Percentiles rank a stretch among this genome's conserved stretches.
phyloP scores from a whole-genome alignment of 2,113 vertebrate species.

The Myotis brandtii region DNA sequence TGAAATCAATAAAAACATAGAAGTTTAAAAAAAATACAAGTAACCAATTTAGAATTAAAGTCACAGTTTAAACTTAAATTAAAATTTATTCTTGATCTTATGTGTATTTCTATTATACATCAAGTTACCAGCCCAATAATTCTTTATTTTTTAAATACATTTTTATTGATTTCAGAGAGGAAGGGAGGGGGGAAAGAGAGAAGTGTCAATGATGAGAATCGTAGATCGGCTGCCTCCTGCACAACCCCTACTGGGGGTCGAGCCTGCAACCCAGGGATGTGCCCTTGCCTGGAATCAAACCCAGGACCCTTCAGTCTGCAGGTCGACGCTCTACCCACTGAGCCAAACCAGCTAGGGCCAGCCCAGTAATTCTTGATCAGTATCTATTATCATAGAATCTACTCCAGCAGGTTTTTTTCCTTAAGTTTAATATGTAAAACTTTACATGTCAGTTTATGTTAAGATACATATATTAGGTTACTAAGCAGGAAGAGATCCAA shows the following conservation, averaged over 20 bases:
- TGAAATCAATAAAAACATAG: no score
- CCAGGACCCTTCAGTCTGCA: no score
- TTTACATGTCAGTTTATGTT: conserved; percentile 9
- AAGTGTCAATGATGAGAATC: no score
- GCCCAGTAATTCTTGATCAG: not conserved
- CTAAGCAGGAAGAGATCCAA: conserved; percentile 30
- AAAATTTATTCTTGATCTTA: conserved; percentile 33
- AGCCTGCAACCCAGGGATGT: no score
- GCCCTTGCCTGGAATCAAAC: no score
- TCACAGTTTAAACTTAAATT: conserved; percentile 75
- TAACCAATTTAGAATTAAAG: conserved; percentile 85
- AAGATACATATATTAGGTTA: not conserved
- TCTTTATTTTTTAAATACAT: no score
- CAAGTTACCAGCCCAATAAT: not conserved
- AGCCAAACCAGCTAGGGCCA: no score
- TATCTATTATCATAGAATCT: conserved; percentile 4
- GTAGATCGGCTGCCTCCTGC: no score
- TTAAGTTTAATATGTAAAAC: not conserved
- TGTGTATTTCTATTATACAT: conserved; percentile 48
- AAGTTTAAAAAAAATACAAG: conserved; percentile 13
- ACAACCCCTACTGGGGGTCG: no score
- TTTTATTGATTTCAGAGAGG: no score
- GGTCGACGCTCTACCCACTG: no score
- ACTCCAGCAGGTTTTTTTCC: not conserved
- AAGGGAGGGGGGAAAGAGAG: no score